Conservation (phyloP, 2,113 vertebrate species). For the Ptilorrhoa leucosticta region DNA sequence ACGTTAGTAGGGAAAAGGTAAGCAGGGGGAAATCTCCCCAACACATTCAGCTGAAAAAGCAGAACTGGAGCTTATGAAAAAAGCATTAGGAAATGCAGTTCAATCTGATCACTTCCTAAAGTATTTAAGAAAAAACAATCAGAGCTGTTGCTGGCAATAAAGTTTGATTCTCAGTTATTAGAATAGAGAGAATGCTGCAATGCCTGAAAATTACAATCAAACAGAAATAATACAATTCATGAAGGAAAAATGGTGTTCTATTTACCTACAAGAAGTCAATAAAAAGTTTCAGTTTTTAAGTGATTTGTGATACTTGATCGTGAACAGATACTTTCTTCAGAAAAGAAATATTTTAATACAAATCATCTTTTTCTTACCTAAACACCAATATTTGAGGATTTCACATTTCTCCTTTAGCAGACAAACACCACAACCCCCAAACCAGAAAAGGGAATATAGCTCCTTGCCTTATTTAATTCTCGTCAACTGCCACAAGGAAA, state of each 20-base stretch:
- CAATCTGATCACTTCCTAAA: slow-evolving; percentile 2
- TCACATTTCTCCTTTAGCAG: not conserved
- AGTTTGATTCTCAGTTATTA: not conserved
- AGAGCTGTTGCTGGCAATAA: not conserved
- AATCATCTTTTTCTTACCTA: not conserved
- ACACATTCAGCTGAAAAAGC: not conserved
- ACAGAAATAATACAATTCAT: not conserved
- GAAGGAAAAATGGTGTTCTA: not conserved
- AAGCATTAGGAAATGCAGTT: not conserved
- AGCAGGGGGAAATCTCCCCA: not conserved
- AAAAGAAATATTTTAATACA: not conserved
- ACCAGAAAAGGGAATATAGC: not conserved
- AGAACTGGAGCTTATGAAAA: not conserved
- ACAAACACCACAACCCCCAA: not conserved
- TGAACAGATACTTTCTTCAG: not conserved
- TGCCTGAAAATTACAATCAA: not conserved
- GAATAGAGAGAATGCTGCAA: not conserved
- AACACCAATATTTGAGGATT: not conserved
- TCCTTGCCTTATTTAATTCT: not conserved
- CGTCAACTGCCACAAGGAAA: not conserved
- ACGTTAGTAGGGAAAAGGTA: not conserved
- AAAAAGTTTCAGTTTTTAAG: not conserved
- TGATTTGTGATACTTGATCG: not conserved
- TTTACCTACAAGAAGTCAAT: not conserved
- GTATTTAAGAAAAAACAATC: not conserved